Evolutionary conservation across 2,797 vertebrate genomes (phyloP).

Genomic region (Enteromius afrohamiltoni): DNA sequence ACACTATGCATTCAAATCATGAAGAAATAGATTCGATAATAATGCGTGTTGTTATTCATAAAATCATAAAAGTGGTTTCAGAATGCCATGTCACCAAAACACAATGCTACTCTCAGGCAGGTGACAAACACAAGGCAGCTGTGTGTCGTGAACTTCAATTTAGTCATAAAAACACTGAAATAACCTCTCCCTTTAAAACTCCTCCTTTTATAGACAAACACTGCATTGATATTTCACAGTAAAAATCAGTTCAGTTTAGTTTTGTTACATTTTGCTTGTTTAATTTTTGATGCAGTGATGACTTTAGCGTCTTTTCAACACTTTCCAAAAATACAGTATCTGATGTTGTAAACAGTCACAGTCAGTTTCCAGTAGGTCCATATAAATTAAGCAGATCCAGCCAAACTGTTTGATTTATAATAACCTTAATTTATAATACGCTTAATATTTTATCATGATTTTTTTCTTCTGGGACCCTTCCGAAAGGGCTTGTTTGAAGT

Average conservation of each 20-base stretch:
- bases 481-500: constrained; percentile 53
- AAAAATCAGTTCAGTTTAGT: constrained; percentile 30
- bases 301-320: background rate
- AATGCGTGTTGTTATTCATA: constrained; percentile 22
- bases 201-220: constrained; percentile 8
- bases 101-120: constrained; percentile 61
- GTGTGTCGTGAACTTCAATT: constrained; percentile 50
- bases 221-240: constrained; percentile 46
- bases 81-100: constrained; percentile 54
- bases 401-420: constrained; percentile 6
- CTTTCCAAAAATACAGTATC: constrained; percentile 40
- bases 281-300: constrained; percentile 3
- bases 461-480: constrained; percentile 9
- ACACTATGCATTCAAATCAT: background rate
- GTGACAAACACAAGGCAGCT: constrained; percentile 64
- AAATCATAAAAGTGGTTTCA: constrained; percentile 50
- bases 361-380: constrained; percentile 24
- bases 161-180: constrained; percentile 34
- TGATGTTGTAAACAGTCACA: constrained; percentile 40
- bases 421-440: background rate
- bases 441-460: background rate
- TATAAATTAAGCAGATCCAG: constrained; percentile 7
- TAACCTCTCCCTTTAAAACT: constrained; percentile 2
- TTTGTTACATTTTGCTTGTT: constrained; percentile 24
- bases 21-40: background rate